Evolutionary conservation across 2,888 invertebrate genomes (phyloP), one percentile per base, ranked within the genome.

Genomic region (Eupithecia exiguata): DNA sequence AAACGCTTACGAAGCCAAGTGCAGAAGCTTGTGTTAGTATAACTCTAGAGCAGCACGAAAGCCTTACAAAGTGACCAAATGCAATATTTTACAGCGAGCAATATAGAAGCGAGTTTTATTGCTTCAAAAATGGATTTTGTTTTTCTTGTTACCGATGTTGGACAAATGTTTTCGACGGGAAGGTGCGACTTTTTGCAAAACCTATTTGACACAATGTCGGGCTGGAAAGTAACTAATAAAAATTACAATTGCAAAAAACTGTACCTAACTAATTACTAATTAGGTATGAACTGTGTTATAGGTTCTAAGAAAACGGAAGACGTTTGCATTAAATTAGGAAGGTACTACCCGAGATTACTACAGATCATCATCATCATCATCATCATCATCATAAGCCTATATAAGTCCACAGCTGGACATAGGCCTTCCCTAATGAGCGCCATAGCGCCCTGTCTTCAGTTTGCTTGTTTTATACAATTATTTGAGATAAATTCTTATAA

Each of bases 41-140:
- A 62, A 10, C 5, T 36, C 9, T 36, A n/a, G n/a, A 65, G 36
- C n/a, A 35, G 14, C 63, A 65, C 63, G n/a, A 65, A 65, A 18
- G 63, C 63, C n/a, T 58, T 38, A 77, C 78, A 76, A 75, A 77
- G 78, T 78, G 79, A 77, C 78, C 79, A 74, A 78, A 77, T 75
- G 78, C 77, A 76, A 80, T 80, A 80, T 80, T 80, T 78, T 77
- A 80, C 75, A 75, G 74, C 74, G 72, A 30, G 71, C 74, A 75
- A 78, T 77, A 79, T 74, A 71, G 72, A 69, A 65, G 74, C 68
- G 75, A 76, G 77, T 73, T 80, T 80, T 80, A 79, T 77, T 61
- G 78, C 75, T 74, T 75, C 75, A 80, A 78, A 79, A 80, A 78
- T 80, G 76, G 74, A 76, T 77, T 78, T 78, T 78, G 76, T 78